These are phyloP conservation scores for Ennomos fuscantarius DNA, from an alignment of 2,888 invertebrate genomes.

Conservation along the genomic window DNA sequence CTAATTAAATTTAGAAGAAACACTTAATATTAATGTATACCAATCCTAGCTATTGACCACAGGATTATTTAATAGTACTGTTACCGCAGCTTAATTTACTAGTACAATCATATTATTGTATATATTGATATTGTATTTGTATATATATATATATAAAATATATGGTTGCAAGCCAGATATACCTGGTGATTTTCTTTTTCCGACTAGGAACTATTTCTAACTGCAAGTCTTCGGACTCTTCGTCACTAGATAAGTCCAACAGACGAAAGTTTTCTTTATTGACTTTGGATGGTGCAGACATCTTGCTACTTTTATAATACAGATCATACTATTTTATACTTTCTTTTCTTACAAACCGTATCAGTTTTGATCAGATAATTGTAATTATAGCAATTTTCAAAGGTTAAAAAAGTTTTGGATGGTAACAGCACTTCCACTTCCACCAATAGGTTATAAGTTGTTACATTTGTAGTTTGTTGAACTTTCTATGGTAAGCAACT, in stretches of 20 bases:
- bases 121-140: too few relatives aligned
- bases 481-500: too few relatives aligned
- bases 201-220: constrained; percentile 85
- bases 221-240: constrained; percentile 86
- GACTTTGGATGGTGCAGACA: constrained; percentile 74
- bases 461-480: neutral
- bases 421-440: constrained; percentile 3
- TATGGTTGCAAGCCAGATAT: constrained; percentile 9
- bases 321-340: constrained; percentile 62
- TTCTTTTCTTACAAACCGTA: neutral
- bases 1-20: too few relatives aligned
- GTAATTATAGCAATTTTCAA: constrained; percentile 11
- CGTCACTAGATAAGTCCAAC: constrained; percentile 86
- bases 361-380: constrained; percentile 1
- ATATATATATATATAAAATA: neutral
- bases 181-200: constrained; percentile 85
- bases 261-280: constrained; percentile 88
- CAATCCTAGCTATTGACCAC: too few relatives aligned
- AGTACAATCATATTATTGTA: too few relatives aligned
- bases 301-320: constrained; percentile 54
- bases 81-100: too few relatives aligned
- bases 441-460: constrained; percentile 5
- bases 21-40: too few relatives aligned
- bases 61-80: too few relatives aligned
- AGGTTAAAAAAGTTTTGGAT: constrained; percentile 41